Evolutionary conservation across 2,888 invertebrate species (phyloP).

Genomic region (Pseudococcus jackbeardsleyi): DNA sequence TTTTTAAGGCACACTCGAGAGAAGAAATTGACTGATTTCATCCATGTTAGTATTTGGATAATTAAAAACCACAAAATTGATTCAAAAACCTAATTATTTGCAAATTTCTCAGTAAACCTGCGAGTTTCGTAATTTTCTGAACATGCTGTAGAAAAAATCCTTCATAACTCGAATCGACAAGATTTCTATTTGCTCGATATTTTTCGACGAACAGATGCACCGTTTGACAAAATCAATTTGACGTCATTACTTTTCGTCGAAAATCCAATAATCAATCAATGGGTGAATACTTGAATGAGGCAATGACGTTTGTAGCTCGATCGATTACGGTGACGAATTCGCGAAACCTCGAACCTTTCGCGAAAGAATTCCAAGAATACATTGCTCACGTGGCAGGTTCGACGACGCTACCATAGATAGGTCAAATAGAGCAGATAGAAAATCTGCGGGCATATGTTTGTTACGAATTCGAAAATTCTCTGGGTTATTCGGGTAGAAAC

Average conservation of each 20-base stretch:
- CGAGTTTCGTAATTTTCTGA: too few relatives aligned
- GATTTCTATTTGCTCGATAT: too few relatives aligned
- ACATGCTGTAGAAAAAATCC: too few relatives aligned
- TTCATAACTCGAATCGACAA: too few relatives aligned
- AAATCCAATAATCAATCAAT: neutral
- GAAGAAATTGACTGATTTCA: too few relatives aligned
- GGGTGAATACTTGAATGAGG: neutral
- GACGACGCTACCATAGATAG: neutral
- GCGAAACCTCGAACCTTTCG: neutral
- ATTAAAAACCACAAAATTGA: too few relatives aligned
- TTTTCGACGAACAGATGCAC: too few relatives aligned
- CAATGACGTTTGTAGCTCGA: neutral
- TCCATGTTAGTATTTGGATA: too few relatives aligned
- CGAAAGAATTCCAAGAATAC: neutral
- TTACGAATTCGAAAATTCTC: constrained; percentile 4
- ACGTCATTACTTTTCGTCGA: neutral
- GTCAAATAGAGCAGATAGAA: neutral
- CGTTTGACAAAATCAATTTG: neutral
- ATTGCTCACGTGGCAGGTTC: neutral
- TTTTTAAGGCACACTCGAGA: too few relatives aligned
- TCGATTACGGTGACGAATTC: constrained; percentile 10
- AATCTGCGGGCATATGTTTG: constrained; percentile 14
- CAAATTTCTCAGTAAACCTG: too few relatives aligned
- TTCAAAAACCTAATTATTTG: too few relatives aligned
- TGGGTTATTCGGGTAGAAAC: constrained; percentile 27